These are phyloP conservation scores for Metellina segmentata DNA, from an alignment of 2,888 invertebrate species.

Conservation along the genomic window DNA sequence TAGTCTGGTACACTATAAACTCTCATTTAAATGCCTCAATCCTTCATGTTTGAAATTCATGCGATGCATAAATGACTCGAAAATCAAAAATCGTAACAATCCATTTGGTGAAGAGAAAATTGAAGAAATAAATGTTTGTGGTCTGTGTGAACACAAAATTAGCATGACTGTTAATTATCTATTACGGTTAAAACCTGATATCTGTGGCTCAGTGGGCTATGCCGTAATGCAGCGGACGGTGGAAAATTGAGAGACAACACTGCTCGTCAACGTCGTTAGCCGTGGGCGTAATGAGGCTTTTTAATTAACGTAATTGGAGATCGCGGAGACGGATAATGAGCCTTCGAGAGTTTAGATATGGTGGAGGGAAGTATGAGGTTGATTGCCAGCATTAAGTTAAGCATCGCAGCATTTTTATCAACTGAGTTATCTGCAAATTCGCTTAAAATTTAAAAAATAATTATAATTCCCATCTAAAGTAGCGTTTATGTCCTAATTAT, in stretches of 20 bases:
- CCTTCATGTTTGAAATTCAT: no score
- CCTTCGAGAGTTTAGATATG: conserved; percentile 5
- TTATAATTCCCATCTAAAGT: no score
- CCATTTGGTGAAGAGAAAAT: no score
- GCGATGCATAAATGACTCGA: no score
- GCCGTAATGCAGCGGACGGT: background rate
- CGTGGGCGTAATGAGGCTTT: conserved; percentile 62
- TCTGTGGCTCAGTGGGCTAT: background rate
- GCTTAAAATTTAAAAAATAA: no score
- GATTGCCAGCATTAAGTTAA: conserved; percentile 21
- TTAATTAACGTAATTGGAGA: conserved; percentile 74
- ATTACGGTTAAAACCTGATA: background rate
- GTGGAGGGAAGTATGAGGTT: background rate
- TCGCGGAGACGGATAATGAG: conserved; percentile 47
- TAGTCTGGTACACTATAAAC: no score
- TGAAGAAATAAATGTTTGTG: no score
- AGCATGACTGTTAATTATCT: background rate
- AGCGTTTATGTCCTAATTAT: no score
- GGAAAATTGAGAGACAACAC: conserved; percentile 41
- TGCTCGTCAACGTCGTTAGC: background rate
- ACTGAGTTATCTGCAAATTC: background rate
- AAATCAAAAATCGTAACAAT: no score
- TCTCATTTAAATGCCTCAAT: no score
- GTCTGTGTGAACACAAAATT: background rate
- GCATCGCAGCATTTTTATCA: background rate